Evolutionary conservation across 2,888 invertebrate species (phyloP), one percentile per base, ranked within the genome.

Genomic region (Drosophila vallismaia): DNA sequence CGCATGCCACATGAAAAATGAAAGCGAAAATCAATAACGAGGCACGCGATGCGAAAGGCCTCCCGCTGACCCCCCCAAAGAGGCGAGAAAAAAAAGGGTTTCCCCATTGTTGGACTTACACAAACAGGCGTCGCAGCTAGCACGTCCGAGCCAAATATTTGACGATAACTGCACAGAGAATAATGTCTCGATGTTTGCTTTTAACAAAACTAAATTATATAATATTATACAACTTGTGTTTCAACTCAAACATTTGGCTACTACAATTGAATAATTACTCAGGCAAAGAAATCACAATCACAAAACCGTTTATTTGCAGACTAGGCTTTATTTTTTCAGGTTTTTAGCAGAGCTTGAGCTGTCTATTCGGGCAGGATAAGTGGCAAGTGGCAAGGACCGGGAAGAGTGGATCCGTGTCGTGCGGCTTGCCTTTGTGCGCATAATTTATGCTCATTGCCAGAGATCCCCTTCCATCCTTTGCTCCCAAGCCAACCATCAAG

Each of bases 11-110:
- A 88, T 82, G 75, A 71, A 83, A 83, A 83, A 86, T 79, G 86
- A 83, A 83, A 83, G 88, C 86, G 83, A 83, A 83, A 83, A 83
- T 83, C 83, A 83, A 83, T 83, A 83, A 58, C 48, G 55, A 71
- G 68, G 83, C 83, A 83, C 83, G 83, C 88, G 88, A 83, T 82
- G 63, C 69, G 53, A 59, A 87, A 78, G 36, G 50, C 67, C 82
- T 56, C 85, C 84, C 69, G 66, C 77, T 82, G 86, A 78, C 87
- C 85, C 63, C 78, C 76, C 4, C 28, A 28, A 69, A 50, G 52
- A 53, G 56, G 45, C 9, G 50, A 33, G 44, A 45, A 36, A 44
- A 40, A 36, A 69, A 71, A 66, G 64, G 71, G 73, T 57, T 71
- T 56, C 52, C 48, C 46, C 53, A 46, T 60, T 58, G 38, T 14